A percentile compares a stretch with the other conserved stretches of the same genome.
Conservation (phyloP, 2,888 invertebrate species). For the Stenodera caucasica region DNA sequence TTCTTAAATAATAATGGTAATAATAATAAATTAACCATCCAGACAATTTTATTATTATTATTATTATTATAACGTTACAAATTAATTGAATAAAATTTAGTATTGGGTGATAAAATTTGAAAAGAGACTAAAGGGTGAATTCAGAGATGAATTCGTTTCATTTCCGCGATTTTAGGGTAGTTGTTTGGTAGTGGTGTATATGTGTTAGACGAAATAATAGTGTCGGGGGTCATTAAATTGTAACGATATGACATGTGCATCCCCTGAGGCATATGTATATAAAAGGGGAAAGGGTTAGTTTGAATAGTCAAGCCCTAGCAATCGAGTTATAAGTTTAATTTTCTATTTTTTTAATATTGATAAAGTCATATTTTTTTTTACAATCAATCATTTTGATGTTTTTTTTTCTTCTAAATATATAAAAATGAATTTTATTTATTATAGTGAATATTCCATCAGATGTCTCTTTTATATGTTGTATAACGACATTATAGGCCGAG, state of each 20-base stretch:
- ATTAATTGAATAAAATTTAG: constrained; percentile 20
- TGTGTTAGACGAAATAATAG: constrained; percentile 13
- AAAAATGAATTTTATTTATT: constrained; percentile 30
- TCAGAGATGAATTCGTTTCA: constrained; percentile 6
- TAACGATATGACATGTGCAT: constrained; percentile 26
- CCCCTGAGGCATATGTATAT: constrained; percentile 4
- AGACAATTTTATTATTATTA: constrained; percentile 6
- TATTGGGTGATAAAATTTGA: constrained; percentile 19
- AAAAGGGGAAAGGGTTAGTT: constrained; percentile 7
- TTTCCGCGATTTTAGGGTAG: neutral
- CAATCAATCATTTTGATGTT: constrained; percentile 14
- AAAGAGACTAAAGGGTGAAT: constrained; percentile 8
- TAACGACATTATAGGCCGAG: constrained; percentile 25
- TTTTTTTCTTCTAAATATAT: constrained; percentile 20
- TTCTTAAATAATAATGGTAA: too few species aligned
- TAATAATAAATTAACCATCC: neutral
- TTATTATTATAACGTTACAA: too few species aligned
- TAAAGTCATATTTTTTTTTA: neutral
- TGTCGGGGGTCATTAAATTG: constrained; percentile 18
- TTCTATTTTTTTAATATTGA: neutral
- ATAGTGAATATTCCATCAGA: constrained; percentile 26
- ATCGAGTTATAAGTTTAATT: constrained; percentile 21
- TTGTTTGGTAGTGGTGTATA: constrained; percentile 6
- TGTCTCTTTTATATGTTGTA: constrained; percentile 23
- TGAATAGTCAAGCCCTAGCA: constrained; percentile 22